These are phyloP conservation scores for Bucco capensis DNA, from an alignment of 2,113 vertebrate genomes.

Conservation along the genomic window DNA sequence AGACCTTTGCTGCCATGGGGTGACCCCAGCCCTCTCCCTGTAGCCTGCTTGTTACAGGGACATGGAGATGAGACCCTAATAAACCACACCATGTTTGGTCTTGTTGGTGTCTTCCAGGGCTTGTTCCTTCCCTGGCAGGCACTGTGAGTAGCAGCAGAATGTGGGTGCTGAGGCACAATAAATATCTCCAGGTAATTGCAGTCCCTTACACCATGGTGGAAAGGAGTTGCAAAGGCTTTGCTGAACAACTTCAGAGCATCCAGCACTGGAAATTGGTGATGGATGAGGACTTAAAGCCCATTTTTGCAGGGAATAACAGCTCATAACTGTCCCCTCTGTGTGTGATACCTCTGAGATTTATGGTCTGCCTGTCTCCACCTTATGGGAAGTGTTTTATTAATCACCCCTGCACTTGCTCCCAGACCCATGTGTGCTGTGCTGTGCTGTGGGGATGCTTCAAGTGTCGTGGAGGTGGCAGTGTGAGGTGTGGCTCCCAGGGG, in stretches of 20 bases:
- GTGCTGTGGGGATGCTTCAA: not conserved
- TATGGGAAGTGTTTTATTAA: not conserved
- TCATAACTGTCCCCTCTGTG: not conserved
- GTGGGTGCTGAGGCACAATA: not conserved
- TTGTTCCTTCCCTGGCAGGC: not conserved
- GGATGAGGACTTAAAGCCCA: not conserved
- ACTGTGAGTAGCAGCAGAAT: not conserved
- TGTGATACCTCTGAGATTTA: not conserved
- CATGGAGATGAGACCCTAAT: not conserved
- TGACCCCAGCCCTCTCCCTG: not conserved
- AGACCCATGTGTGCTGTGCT: rapidly evolving
- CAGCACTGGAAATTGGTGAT: not conserved
- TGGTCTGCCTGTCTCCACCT: not conserved
- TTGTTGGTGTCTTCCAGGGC: not conserved
- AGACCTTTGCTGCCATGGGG: rapidly evolving
- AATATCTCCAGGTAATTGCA: not conserved
- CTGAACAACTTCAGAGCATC: not conserved
- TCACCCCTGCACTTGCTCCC: not conserved
- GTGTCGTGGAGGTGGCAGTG: not conserved
- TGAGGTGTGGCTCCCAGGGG: rapidly evolving
- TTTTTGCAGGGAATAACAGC: not conserved
- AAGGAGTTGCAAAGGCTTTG: not conserved
- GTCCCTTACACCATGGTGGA: rapidly evolving
- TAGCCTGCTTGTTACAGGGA: not conserved
- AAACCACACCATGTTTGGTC: rapidly evolving